Percentiles rank a stretch among this genome's conserved stretches.
phyloP scores from a whole-genome alignment of 1,140 invertebrate species.

The Papilio polyxenes region DNA sequence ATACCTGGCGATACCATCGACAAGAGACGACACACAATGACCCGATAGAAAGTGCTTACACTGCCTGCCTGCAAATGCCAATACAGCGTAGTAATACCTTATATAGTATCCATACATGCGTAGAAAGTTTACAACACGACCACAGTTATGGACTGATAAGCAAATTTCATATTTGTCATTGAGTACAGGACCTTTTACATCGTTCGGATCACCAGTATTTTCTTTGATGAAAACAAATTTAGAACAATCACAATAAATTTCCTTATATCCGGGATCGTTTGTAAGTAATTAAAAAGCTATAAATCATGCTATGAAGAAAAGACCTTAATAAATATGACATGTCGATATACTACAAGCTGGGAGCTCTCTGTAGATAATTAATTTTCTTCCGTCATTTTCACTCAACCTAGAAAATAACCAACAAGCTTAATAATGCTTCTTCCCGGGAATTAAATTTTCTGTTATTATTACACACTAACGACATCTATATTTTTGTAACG shows the following conservation, averaged over 20 bases:
- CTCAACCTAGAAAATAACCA: neutral
- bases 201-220: neutral
- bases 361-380: neutral
- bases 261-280: neutral
- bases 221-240: neutral
- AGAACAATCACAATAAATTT: neutral
- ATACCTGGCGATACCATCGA: slow-evolving; percentile 59
- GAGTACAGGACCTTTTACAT: slow-evolving; percentile 8
- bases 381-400: slow-evolving; percentile 20
- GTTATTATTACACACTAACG: neutral
- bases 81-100: slow-evolving; percentile 42
- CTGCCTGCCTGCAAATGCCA: slow-evolving; percentile 55
- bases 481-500: neutral
- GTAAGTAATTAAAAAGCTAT: slow-evolving; percentile 11
- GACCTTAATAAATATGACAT: neutral
- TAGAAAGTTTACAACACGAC: slow-evolving; percentile 44
- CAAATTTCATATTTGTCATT: slow-evolving; percentile 19
- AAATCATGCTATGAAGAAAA: neutral
- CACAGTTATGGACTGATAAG: slow-evolving; percentile 2
- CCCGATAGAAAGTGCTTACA: slow-evolving; percentile 65
- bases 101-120: slow-evolving; percentile 39
- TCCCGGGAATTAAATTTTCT: neutral
- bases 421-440: neutral
- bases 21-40: slow-evolving; percentile 57
- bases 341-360: neutral